Base-by-base conservation (phyloP, 2,113 vertebrate species). In the Halcyon senegalensis region DNA sequence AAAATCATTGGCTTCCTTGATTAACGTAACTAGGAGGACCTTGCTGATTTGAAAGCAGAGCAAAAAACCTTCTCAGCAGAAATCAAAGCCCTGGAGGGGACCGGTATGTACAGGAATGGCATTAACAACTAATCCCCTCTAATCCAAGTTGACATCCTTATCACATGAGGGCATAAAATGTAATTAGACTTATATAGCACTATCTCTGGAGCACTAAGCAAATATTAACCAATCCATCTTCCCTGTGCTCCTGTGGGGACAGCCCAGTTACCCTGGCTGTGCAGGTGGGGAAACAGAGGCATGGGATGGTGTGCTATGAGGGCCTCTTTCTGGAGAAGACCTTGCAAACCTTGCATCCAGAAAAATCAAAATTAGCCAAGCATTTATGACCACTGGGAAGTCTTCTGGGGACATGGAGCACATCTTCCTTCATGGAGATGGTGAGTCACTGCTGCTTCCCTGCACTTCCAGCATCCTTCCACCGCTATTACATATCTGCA, bases 141-240 rank as follows among this genome's bases (percentile, higher is more conserved):
- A 97, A 96, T 96, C 94, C 94, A 94, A 94, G 96, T 95, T 92
- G 96, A 96, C 96, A 96, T 84, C 89, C 87, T 96, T 96, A 96
- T 92, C 92, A 80, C 93, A 92, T 67, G 75, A 94, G 85, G 85
- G 67, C 84, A 88, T 79, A 74, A 94, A 94, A 96, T 88, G 82
- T 81, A 95, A 95, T 96, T 93, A 97, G 79, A 86, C 72, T 94
- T 95, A 84, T 88, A 97, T 41, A 95, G 75, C 50, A 64, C 79
- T 96, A 84, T 96, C 94, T 96, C 41, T 50, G 93, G 67, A 93
- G 63, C 60, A 74, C 76, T 91, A 85, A 93, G 64, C 12, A 95
- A 95, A 84, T 95, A 88, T 96, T 95, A 94, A 93, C 88, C 58
- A 67, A 84, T 92, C 92, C 79, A 87, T 93, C 93, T 96, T 95